These are phyloP conservation scores for Chlorodrepanis virens DNA, from an alignment of 2,113 vertebrate genomes.

Conservation along the genomic window DNA sequence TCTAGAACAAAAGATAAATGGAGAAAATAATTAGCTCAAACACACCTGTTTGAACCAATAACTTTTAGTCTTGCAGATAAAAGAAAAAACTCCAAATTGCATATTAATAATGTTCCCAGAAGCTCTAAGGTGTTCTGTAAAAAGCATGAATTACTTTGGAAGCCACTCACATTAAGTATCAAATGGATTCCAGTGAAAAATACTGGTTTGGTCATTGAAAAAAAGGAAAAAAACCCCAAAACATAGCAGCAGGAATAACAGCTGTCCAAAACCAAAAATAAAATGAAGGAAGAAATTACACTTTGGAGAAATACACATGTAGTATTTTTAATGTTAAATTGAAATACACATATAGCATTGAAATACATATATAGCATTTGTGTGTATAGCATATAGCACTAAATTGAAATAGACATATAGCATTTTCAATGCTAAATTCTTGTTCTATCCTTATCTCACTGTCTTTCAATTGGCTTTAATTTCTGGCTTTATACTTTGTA, in stretches of 20 bases:
- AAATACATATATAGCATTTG: too few relatives aligned
- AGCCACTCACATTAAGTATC: background rate
- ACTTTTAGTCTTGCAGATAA: background rate
- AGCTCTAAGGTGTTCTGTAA: background rate
- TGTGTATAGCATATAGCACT: too few relatives aligned
- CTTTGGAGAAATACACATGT: background rate
- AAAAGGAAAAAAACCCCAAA: fast-evolving
- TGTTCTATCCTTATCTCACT: fast-evolving
- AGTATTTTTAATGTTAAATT: background rate
- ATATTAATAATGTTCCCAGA: background rate
- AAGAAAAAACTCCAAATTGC: background rate
- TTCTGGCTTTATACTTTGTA: background rate
- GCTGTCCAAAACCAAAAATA: too few relatives aligned
- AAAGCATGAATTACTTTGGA: background rate
- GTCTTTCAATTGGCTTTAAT: background rate
- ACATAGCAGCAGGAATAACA: background rate
- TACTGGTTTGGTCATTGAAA: background rate
- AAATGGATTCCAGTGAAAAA: background rate
- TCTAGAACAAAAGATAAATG: background rate
- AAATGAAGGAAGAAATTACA: background rate
- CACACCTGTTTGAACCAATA: background rate
- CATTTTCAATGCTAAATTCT: background rate
- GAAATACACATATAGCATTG: background rate
- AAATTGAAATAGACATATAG: too few relatives aligned
- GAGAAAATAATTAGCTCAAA: background rate